These are phyloP conservation scores for Pelmatolapia mariae DNA, from an alignment of 2,113 vertebrate genomes.

Conservation along the genomic window DNA sequence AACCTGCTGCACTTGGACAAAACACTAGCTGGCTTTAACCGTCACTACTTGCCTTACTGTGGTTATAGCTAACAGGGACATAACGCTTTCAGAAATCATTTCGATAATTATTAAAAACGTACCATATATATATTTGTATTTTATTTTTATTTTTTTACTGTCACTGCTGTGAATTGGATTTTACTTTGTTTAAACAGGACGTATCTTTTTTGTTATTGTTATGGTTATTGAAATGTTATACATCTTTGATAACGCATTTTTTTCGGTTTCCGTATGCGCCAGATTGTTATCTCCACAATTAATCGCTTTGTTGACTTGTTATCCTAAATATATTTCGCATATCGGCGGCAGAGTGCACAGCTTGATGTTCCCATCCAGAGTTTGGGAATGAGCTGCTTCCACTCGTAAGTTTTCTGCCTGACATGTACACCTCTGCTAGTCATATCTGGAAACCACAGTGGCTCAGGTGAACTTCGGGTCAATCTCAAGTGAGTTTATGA, in stretches of 20 bases:
- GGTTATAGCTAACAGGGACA: not conserved
- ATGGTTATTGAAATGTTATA: not conserved
- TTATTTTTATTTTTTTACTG: not conserved
- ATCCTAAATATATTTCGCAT: not conserved
- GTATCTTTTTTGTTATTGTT: not conserved
- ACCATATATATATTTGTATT: not conserved
- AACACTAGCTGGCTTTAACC: not conserved
- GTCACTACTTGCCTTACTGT: not conserved
- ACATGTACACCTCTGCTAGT: not conserved
- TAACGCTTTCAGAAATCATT: not conserved
- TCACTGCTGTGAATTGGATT: not conserved
- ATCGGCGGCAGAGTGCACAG: not conserved
- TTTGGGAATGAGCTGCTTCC: not conserved
- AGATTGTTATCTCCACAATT: not conserved
- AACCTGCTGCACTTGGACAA: not conserved
- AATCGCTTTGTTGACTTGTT: not conserved
- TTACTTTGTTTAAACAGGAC: not conserved
- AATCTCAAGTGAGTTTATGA: not conserved
- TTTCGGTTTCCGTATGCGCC: not conserved
- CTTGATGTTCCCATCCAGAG: not conserved
- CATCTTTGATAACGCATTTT: not conserved
- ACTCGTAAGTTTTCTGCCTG: not conserved
- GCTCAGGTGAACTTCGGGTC: not conserved
- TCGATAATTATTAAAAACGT: not conserved
- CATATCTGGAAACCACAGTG: not conserved